Conservation (phyloP, 2,888 invertebrate genomes). For the Archips crataeganus region DNA sequence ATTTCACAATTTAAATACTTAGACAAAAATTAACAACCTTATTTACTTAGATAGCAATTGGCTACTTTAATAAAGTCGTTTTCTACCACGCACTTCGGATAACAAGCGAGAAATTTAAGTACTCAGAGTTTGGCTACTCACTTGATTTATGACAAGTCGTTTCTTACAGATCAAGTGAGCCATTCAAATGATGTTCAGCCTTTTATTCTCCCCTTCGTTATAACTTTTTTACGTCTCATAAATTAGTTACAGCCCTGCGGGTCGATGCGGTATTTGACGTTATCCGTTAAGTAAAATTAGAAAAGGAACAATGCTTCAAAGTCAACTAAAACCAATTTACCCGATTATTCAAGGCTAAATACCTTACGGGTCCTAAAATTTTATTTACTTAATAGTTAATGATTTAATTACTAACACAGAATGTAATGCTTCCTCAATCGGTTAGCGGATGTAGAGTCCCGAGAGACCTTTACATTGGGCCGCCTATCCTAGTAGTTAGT, state of each 20-base stretch:
- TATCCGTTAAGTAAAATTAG: background rate
- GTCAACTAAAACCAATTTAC: background rate
- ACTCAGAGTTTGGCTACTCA: background rate
- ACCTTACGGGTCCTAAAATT: background rate
- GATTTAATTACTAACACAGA: background rate
- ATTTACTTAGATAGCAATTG: background rate
- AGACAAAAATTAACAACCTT: too few species aligned
- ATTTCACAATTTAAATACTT: too few species aligned
- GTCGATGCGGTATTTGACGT: background rate
- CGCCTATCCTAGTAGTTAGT: background rate
- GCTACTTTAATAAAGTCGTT: too few species aligned
- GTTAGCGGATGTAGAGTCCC: background rate
- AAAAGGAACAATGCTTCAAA: background rate
- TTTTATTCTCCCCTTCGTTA: background rate
- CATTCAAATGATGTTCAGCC: conserved; percentile 1
- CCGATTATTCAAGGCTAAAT: background rate
- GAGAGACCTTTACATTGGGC: background rate
- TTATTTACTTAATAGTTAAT: background rate
- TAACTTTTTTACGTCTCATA: conserved; percentile 6
- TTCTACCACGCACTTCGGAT: too few species aligned
- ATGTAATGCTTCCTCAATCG: background rate
- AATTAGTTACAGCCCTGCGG: conserved; percentile 1
- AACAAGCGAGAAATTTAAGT: too few species aligned
- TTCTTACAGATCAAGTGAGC: background rate
- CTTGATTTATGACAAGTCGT: background rate